Evolutionary conservation across 2,888 invertebrate genomes (phyloP), one percentile per base, ranked within the genome.

Genomic region (Pseudococcus longispinus): DNA sequence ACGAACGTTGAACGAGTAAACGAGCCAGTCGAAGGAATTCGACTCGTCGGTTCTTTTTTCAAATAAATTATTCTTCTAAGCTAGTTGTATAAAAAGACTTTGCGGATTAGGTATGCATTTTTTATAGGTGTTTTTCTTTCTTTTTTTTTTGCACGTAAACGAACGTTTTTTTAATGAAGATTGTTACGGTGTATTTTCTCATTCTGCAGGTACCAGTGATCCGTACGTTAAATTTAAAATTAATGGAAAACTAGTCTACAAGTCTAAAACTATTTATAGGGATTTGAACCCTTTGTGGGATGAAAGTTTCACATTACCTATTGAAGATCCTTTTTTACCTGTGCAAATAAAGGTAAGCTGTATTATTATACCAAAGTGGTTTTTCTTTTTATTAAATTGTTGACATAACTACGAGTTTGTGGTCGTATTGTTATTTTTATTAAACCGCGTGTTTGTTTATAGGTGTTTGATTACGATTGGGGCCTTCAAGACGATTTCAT

Each of bases 201-300:
- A 37, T 37, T 37, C 37, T 5, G n/a, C 86, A 97, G 98, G 98
- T 89, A 95, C 97, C 88, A 98, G 98, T 91, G 98, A 98, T 92
- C 98, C 98, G 29, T 98, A 98, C 92, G 97, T 98, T 87, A 98
- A 98, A 93, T 97, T 98, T 92, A 98, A 98, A 92, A 92, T 94
- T 88, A 95, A 94, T 15, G 96, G 96, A 51, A 93, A 96, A 88
- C 92, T 97, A 89, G 93, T 98, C 89, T 96, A 98, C 92, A 98
- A 98, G 92, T 98, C 97, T 89, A 95, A 95, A 90, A 99, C 96
- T 87, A 95, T 99, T 88, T 96, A 96, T 91, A 94, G 98, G 89
- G 98, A 97, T 91, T 93, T 99, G 88, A 98, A 98, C 92, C 99
- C 99, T 0, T 93, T 95, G n/a, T 99, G 99, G 99, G 98, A 99